Evolutionary conservation across 92 coral and sea anemone genomes (phyloP).

Genomic region (Galaxea fascicularis): DNA sequence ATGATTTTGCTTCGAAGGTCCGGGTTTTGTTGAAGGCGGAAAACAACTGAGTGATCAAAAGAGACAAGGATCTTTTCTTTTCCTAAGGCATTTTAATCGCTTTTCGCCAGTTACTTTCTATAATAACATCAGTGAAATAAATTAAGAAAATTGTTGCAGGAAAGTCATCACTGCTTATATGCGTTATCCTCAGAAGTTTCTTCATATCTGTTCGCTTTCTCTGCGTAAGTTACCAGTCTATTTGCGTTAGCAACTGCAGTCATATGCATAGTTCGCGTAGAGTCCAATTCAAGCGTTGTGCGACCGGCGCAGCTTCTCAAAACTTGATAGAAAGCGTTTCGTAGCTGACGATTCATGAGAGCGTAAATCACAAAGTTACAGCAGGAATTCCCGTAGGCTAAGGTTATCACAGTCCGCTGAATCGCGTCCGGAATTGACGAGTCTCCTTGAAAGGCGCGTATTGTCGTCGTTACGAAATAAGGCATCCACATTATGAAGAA

Average conservation of each 20-base stretch:
- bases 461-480: slow-evolving; percentile 80
- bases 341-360: slow-evolving; percentile 81
- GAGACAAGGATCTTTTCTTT: too few species aligned
- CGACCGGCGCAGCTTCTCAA: slow-evolving; percentile 40
- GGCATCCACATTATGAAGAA: slow-evolving; percentile 97
- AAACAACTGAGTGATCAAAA: too few species aligned
- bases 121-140: too few species aligned
- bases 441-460: slow-evolving; percentile 76
- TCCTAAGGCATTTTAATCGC: too few species aligned
- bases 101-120: too few species aligned
- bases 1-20: too few species aligned
- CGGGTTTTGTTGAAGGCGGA: too few species aligned
- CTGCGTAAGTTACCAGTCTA: background rate
- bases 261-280: slow-evolving; percentile 30
- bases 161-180: background rate
- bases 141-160: too few species aligned
- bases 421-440: slow-evolving; percentile 55
- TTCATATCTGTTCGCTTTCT: background rate
- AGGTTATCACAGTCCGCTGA: slow-evolving; percentile 67
- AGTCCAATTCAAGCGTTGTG: background rate
- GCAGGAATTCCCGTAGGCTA: slow-evolving; percentile 87
- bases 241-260: background rate
- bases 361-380: slow-evolving; percentile 92
- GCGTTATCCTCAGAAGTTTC: background rate
- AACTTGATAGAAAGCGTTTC: slow-evolving; percentile 80